Conservation (phyloP, 2,888 invertebrate genomes). For the Dyspetes luteomarginatus region DNA sequence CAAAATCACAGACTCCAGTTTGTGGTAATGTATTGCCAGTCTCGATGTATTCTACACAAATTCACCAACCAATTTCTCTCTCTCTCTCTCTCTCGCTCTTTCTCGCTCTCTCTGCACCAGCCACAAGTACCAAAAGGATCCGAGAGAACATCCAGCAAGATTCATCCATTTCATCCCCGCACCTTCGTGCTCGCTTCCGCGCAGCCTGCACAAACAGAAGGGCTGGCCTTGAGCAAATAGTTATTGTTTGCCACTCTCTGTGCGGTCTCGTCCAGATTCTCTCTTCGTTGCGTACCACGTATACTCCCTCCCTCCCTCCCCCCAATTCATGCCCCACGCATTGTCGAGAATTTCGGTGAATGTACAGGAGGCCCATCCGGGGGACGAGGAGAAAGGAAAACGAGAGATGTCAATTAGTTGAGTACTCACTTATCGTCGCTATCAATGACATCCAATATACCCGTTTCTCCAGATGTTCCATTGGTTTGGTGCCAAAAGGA, state of each 20-base stretch:
- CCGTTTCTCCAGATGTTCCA: slow-evolving; percentile 53
- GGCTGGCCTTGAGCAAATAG: slow-evolving; percentile 81
- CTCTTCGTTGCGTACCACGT: neutral
- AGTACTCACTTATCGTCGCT: slow-evolving; percentile 76
- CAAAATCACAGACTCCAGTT: slow-evolving; percentile 12
- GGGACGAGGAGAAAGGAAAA: neutral
- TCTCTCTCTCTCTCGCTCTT: neutral
- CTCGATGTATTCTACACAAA: slow-evolving; percentile 23
- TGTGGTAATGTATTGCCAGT: neutral
- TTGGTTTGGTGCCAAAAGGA: slow-evolving; percentile 5
- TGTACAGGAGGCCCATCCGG: neutral
- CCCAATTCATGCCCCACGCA: slow-evolving; percentile 9
- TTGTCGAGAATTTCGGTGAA: slow-evolving; percentile 14
- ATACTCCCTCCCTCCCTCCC: neutral
- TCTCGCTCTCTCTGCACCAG: slow-evolving; percentile 35
- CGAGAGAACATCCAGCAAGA: slow-evolving; percentile 9
- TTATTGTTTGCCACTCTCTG: slow-evolving; percentile 79
- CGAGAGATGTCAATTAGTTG: slow-evolving; percentile 77
- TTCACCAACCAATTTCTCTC: slow-evolving; percentile 33
- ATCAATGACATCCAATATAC: slow-evolving; percentile 71
- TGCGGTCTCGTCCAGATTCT: slow-evolving; percentile 50
- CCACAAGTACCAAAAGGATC: slow-evolving; percentile 44
- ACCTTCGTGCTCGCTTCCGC: slow-evolving; percentile 70
- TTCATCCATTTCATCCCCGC: slow-evolving; percentile 59
- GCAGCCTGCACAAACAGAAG: slow-evolving; percentile 79